phyloP scores from a whole-genome alignment of 2,797 vertebrate genomes.

The Trachurus trachurus region DNA sequence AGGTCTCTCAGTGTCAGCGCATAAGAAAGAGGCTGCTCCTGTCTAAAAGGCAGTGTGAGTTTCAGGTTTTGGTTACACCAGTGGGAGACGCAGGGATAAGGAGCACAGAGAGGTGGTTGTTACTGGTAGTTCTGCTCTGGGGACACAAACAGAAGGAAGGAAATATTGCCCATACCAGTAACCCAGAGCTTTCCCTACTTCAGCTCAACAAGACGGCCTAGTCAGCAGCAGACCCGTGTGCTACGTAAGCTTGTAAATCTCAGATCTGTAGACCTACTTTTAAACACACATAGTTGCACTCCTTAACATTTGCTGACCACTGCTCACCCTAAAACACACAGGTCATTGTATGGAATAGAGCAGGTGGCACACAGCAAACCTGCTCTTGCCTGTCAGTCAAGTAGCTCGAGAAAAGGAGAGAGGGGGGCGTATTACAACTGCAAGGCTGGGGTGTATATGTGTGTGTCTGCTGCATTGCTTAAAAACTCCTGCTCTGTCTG shows the following conservation, averaged over 20 bases:
- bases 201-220: constrained; percentile 18
- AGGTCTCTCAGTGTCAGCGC: constrained; percentile 65
- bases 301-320: constrained; percentile 50
- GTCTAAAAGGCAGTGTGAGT: constrained; percentile 69
- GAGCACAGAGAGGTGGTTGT: constrained; percentile 59
- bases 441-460: constrained; percentile 28
- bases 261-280: constrained; percentile 28
- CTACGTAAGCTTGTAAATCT: constrained; percentile 14
- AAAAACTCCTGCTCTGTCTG: constrained; percentile 32
- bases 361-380: constrained; percentile 75
- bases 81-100: constrained; percentile 37
- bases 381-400: constrained; percentile 73
- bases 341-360: constrained; percentile 62
- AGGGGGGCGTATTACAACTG: constrained; percentile 37
- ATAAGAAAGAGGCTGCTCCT: constrained; percentile 58
- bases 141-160: constrained; percentile 41
- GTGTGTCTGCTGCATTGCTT: constrained; percentile 31
- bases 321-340: constrained; percentile 49
- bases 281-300: constrained; percentile 29
- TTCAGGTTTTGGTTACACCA: constrained; percentile 77
- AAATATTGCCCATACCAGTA: constrained; percentile 36
- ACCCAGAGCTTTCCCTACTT: constrained; percentile 30
- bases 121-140: constrained; percentile 40
- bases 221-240: constrained; percentile 23
- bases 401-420: constrained; percentile 26